A percentile compares a stretch with the other conserved stretches of the same genome.
Conservation (phyloP, 1,140 invertebrate species). For the Megalonaias nervosa region DNA sequence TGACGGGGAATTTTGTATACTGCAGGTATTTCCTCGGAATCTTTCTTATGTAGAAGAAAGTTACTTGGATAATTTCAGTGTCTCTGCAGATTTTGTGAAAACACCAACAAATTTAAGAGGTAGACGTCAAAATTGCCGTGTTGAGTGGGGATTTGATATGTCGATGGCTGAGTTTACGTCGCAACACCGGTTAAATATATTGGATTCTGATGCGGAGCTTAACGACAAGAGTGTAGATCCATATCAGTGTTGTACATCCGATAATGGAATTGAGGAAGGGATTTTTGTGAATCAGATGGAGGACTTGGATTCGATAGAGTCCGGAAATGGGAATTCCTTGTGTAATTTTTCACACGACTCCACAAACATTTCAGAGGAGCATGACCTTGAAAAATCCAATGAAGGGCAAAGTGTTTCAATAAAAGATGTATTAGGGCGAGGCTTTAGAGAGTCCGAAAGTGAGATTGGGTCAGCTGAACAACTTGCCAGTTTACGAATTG, state of each 20-base stretch:
- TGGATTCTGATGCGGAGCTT: too few species aligned
- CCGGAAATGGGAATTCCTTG: conserved; percentile 5
- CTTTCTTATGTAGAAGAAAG: conserved; percentile 61
- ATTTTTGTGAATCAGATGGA: conserved; percentile 64
- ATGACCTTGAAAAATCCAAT: conserved; percentile 33
- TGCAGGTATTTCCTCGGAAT: conserved; percentile 53
- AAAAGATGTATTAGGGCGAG: too few species aligned
- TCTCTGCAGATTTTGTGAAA: conserved; percentile 55
- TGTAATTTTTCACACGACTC: conserved; percentile 39
- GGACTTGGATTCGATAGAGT: conserved; percentile 46
- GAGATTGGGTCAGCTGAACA: too few species aligned
- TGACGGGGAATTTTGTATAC: conserved; percentile 21
- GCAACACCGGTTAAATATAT: background rate
- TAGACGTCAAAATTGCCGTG: background rate
- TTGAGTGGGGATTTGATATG: conserved; percentile 1
- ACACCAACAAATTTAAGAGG: conserved; percentile 31
- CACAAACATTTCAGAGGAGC: conserved; percentile 48
- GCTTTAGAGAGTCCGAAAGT: too few species aligned
- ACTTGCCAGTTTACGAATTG: too few species aligned
- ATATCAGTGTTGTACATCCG: too few species aligned
- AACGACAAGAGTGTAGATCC: too few species aligned
- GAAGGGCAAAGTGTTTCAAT: conserved; percentile 34
- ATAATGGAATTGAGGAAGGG: conserved; percentile 42
- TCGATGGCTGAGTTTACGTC: conserved; percentile 5
- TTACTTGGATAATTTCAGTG: conserved; percentile 54